Evolutionary conservation across 2,888 invertebrate species (phyloP), one percentile per base, ranked within the genome.

Genomic region (Falcaria lacertinaria): DNA sequence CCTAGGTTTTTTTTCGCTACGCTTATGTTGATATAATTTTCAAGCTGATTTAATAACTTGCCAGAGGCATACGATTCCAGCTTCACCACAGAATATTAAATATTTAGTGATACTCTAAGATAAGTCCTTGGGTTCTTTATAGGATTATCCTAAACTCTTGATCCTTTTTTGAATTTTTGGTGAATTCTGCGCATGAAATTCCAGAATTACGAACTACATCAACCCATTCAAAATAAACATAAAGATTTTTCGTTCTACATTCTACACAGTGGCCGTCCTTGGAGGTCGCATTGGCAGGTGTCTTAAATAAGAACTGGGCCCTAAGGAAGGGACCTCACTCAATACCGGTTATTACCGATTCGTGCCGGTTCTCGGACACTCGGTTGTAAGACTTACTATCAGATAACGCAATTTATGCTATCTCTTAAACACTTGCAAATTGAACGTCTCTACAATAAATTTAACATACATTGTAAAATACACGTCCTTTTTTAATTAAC

Each of bases 201-300:
- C n/a, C n/a, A n/a, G n/a, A n/a, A n/a, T n/a, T n/a, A n/a, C n/a
- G n/a, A n/a, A n/a, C n/a, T n/a, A n/a, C n/a, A n/a, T n/a, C n/a
- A n/a, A n/a, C n/a, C n/a, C n/a, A n/a, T n/a, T n/a, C n/a, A n/a
- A n/a, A n/a, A n/a, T n/a, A n/a, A n/a, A n/a, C n/a, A n/a, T n/a
- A n/a, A n/a, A 17, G 14, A 42, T 41, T 32, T 19, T 28, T 11
- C 11, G 11, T 37, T 40, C 41, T 41, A 40, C 28, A 49, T 44
- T 45, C 57, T 50, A 28, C 56, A 57, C 61, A 52, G 22, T 50
- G 48, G 48, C 43, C 57, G 74, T 61, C 77, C 76, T 76, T 78
- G 74, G 61, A 65, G 64, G 66, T 61, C 70, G 50, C 38, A 37
- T 8, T 25, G 64, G 68, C 77, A 79, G 76, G 76, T 75, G 76